Base-by-base conservation (phyloP, 1,140 invertebrate genomes). In the Penaeus vannamei region DNA sequence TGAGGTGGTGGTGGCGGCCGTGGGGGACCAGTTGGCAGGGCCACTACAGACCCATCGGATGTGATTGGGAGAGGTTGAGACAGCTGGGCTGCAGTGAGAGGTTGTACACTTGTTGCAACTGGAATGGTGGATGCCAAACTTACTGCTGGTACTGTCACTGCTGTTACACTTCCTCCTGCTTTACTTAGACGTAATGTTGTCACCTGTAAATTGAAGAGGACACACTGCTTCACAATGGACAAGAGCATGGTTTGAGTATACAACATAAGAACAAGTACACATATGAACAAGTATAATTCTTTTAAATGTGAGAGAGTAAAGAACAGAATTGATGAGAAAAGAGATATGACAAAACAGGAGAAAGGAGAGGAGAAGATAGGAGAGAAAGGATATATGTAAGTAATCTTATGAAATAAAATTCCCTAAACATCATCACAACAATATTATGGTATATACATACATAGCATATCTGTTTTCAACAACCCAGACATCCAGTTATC, bases 61-160 rank as follows among this genome's bases (percentile, higher is more conserved):
- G 89, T 90, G 20, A 90, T 90, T 42, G 89, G 85, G 66, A 90
- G 86, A 26, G 89, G 89, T 19, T 90, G 89, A 22, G 89, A 90
- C 14, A 90, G 85, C 26, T 81, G 79, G 17, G 79, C 66, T 26
- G 80, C 85, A 62, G 89, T 83, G 26, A 90, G 82, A 60, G 85
- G 89, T 22, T 86, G 89, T 17, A 90, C 89, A 36, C 89, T 90
- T 1, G 87, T 89, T 36, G 87, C 87, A 32, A 89, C 87, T 23
- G 87, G 87, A 64, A 89, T 89, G 60, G 87, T 85, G 36, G 87
- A 84, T 17, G 87, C 82, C 36, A 89, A 66, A 53, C 87, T 89
- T 20, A 89, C 87, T 14, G 87, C 46, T 77, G 87, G 87, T 29
- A 89, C 82, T 14, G 87, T 89, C 22, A 89, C 87, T 22, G 87